Base-by-base conservation (phyloP, 2,113 vertebrate genomes). In the Mionectes macconnelli region DNA sequence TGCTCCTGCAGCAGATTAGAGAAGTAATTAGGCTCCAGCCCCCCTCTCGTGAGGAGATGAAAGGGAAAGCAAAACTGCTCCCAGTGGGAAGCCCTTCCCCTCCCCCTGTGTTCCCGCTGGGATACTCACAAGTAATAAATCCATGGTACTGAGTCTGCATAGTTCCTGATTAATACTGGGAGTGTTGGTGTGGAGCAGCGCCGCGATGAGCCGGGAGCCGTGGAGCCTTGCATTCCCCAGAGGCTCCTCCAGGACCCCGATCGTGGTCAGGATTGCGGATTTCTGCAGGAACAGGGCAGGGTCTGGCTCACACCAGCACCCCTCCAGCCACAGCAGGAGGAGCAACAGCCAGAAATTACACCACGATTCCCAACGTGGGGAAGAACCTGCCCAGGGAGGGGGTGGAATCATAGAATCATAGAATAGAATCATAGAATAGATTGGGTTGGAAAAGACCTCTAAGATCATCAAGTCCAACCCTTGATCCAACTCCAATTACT, bases 181-280 rank as follows among this genome's bases (percentile, higher is more conserved):
- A 6, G 98, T 98, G 96, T 97, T 98, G 31, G 98, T 99, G 97
- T 99, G 99, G 67, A 99, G 98, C 94, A 99, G 97, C 14, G 99
- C 98, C 9, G 99, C 99, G 83, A 99, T 98, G 35, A 99, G 98
- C 13, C 99, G 98, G 33, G 99, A 98, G 14, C 99, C 98, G 1
- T 99, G 99, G 77, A 99, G 99, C 56, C 99, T 99, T 42, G 99
- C 98, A 5, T 98, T 99, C 35, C 99, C 99, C 94, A 99, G 97
- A 1, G 99, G 99, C 98, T 99, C 99, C 96, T 99, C 99, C 87
- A 99, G 96, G 95, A 99, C 90, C 16, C 99, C 99, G 27, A 99
- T 98, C 25, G 99, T 99, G 17, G 99, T 99, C 92, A 99, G 98
- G 98, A 99, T 99, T 35, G 99, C 98, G 93, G 98, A 94, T 98